phyloP scores from a whole-genome alignment of 1,140 invertebrate species.

The Papilio glaucus region DNA sequence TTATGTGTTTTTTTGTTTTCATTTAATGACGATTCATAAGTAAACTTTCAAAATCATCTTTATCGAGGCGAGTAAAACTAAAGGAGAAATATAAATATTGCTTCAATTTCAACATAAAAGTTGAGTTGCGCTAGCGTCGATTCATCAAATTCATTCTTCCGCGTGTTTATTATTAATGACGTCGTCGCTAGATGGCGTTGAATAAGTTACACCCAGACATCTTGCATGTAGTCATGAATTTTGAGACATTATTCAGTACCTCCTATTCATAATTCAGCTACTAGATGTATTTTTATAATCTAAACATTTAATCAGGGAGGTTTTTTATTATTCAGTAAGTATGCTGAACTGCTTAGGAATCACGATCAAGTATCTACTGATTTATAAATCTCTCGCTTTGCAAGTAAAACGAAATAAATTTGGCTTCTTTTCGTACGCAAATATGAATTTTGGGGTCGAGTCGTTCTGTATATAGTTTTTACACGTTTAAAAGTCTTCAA shows the following conservation, averaged over 20 bases:
- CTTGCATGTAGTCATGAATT: not conserved
- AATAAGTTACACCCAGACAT: not conserved
- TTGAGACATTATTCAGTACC: not conserved
- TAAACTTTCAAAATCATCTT: not conserved
- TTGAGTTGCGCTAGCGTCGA: not conserved
- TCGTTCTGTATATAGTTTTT: not conserved
- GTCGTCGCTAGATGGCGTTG: conserved; percentile 26
- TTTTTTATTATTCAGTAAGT: conserved; percentile 19
- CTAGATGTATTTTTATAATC: not conserved
- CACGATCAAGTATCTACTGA: conserved; percentile 14
- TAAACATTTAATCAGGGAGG: conserved; percentile 1
- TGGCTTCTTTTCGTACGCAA: not conserved
- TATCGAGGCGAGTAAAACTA: not conserved
- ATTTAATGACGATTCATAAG: too few species aligned
- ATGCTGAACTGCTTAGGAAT: not conserved
- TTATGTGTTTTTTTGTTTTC: not conserved
- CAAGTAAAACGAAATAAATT: not conserved
- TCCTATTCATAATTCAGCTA: not conserved
- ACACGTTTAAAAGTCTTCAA: not conserved
- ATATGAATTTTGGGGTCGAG: conserved; percentile 7
- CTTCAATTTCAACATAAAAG: not conserved
- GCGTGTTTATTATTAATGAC: not conserved
- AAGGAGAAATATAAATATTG: too few species aligned
- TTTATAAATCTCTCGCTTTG: conserved; percentile 1
- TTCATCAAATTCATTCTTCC: not conserved